phyloP scores from a whole-genome alignment of 2,113 vertebrate genomes.

The Solea senegalensis region DNA sequence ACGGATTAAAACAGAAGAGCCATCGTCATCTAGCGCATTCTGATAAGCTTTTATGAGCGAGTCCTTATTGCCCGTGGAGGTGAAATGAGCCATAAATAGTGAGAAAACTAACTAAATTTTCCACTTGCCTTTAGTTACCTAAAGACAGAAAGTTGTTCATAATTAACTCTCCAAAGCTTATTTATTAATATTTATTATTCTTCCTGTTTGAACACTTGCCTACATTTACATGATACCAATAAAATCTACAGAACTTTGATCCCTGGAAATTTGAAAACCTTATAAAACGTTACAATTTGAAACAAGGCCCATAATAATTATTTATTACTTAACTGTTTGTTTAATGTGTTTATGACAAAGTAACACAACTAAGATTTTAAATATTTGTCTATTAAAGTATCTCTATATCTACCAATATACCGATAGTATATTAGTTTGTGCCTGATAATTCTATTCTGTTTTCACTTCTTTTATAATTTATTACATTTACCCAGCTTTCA shows the following conservation, averaged over 20 bases:
- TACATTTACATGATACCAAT: neutral
- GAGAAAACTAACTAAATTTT: conserved; percentile 4
- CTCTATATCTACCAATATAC: no score
- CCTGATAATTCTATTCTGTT: neutral
- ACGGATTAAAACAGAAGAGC: conserved; percentile 5
- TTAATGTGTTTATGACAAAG: no score
- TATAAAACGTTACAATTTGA: no score
- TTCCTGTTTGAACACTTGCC: neutral
- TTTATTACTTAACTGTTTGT: no score
- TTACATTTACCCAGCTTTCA: neutral
- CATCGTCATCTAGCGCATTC: neutral
- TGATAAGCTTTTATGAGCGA: conserved; percentile 62
- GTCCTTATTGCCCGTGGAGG: conserved; percentile 3
- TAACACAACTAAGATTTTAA: no score
- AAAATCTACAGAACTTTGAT: no score
- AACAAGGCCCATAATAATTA: no score
- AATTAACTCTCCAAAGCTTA: neutral
- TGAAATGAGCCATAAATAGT: conserved; percentile 19
- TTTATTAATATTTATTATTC: neutral
- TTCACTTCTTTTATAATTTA: neutral
- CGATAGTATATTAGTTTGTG: no score
- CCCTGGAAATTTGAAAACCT: no score
- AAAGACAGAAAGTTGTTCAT: neutral
- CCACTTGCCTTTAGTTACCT: conserved; percentile 12
- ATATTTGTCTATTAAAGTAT: no score